Base-by-base conservation (phyloP, 2,113 vertebrate species). In the Trinectes maculatus region DNA sequence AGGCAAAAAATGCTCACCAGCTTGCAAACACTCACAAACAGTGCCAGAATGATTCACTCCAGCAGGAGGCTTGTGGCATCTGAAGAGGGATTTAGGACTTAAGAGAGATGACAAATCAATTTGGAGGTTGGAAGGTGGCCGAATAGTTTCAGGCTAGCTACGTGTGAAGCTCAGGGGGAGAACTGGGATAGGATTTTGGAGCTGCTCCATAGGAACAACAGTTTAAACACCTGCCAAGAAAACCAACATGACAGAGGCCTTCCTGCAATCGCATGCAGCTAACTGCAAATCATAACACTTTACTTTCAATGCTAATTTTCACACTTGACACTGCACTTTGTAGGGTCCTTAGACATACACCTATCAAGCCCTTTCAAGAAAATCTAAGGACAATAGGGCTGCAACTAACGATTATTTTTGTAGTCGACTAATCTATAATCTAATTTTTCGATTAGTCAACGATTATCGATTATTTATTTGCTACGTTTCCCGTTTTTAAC, bases 31-130 rank as follows among this genome's bases (percentile, higher is more conserved):
- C 10, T 2, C 67, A n/a, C n/a, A n/a, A n/a, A n/a, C n/a, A n/a
- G n/a, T 51, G 73, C 75, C 61, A 84, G 71, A 74, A 73, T 68
- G 73, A 87, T 82, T 87, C 78, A 85, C 68, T 87, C 77, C 49
- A 82, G 79, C 77, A 77, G 79, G 42, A 25, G 63, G 63, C 73
- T 79, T 53, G 55, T 13, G 3, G 62, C 80, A 74, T 78, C 66
- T 82, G 61, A 84, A 63, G 71, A 47, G 64, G 84, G 85, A 87
- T 87, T 88, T 81, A 73, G 58, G 84, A 86, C 72, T 90, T 88
- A 83, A 72, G 64, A 83, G 73, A 84, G 81, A 89, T 80, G 79
- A 80, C 63, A 85, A 91, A 91, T 91, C 83, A 88, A 91, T 91
- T 88, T 82, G 73, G 73, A 74, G 71, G 80, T 61, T 73, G 89